phyloP scores from a whole-genome alignment of 1,140 invertebrate genomes.

The Brachionus rotundiformis region DNA sequence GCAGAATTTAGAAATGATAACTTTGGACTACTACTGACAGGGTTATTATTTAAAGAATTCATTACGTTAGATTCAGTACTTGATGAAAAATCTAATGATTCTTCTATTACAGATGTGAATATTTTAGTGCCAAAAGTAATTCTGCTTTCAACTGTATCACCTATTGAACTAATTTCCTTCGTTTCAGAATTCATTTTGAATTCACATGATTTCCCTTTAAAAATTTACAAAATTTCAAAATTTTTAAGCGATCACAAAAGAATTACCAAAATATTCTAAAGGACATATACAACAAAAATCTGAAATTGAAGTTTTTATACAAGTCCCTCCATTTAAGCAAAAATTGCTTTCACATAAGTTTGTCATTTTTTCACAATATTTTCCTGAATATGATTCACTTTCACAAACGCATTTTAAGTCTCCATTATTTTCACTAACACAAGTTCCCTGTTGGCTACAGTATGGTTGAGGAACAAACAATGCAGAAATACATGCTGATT shows the following conservation, averaged over 20 bases:
- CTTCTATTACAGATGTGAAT: background rate
- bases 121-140: background rate
- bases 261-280: background rate
- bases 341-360: background rate
- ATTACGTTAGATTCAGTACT: background rate
- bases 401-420: background rate
- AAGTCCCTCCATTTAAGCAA: constrained; percentile 44
- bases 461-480: background rate
- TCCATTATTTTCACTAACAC: background rate
- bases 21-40: no score
- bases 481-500: background rate
- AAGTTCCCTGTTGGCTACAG: background rate
- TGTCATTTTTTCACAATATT: constrained; percentile 32
- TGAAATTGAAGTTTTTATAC: background rate
- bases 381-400: background rate
- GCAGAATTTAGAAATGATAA: no score
- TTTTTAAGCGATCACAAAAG: no score
- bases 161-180: background rate
- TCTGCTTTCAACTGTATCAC: background rate
- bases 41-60: no score
- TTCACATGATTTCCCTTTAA: background rate
- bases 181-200: background rate
- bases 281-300: constrained; percentile 23
- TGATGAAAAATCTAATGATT: background rate
- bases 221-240: no score